Conservation (phyloP, 2,113 vertebrate genomes). For the Perca flavescens region DNA sequence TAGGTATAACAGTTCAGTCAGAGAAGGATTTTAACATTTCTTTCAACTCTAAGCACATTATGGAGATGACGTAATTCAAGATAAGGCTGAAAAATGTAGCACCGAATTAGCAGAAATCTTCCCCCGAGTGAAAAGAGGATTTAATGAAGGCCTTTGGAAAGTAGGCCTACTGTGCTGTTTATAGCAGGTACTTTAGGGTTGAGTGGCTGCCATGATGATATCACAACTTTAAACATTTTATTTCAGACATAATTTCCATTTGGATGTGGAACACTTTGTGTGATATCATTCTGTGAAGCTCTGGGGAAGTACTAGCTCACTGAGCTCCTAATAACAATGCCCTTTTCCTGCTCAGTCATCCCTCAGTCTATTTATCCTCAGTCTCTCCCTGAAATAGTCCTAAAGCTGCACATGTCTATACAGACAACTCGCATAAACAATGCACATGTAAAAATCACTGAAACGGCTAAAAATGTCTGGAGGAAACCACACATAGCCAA, state of each 20-base stretch:
- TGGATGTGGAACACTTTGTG: slow-evolving; percentile 34
- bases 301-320: slow-evolving; percentile 2
- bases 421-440: slow-evolving; percentile 52
- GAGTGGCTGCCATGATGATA: slow-evolving; percentile 36
- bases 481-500: slow-evolving; percentile 59
- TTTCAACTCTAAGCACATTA: slow-evolving; percentile 56
- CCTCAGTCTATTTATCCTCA: slow-evolving; percentile 32
- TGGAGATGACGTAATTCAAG: slow-evolving; percentile 54
- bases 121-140: slow-evolving; percentile 54
- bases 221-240: slow-evolving; percentile 21
- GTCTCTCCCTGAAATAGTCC: slow-evolving; percentile 61
- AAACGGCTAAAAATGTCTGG: slow-evolving; percentile 41
- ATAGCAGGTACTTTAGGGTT: slow-evolving; percentile 26
- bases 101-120: slow-evolving; percentile 50
- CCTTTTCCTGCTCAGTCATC: slow-evolving; percentile 65
- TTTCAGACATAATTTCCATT: slow-evolving; percentile 45
- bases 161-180: not conserved
- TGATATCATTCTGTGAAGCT: slow-evolving; percentile 31
- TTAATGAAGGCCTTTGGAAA: slow-evolving; percentile 56
- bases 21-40: slow-evolving; percentile 51
- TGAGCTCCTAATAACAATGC: slow-evolving; percentile 62
- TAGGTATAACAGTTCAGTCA: slow-evolving; percentile 38
- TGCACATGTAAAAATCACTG: slow-evolving; percentile 39
- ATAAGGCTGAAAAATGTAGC: slow-evolving; percentile 62
- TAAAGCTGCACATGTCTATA: slow-evolving; percentile 37